Conservation (phyloP, 2,113 vertebrate genomes). For the Ciconia boyciana region DNA sequence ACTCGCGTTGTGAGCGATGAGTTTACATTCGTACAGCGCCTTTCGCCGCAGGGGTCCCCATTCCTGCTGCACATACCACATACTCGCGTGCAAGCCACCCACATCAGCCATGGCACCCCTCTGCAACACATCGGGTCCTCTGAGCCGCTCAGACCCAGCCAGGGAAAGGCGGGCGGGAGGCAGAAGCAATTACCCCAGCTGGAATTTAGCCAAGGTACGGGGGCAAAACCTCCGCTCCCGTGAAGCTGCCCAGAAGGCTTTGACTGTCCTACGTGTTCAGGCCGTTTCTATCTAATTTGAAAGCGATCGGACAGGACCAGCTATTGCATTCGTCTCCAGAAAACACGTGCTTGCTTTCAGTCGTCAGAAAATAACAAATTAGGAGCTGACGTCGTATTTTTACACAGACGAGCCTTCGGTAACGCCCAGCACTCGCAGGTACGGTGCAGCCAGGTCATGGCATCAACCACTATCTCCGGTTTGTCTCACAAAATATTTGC, state of each 20-base stretch:
- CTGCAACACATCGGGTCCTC: background rate
- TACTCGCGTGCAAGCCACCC: background rate
- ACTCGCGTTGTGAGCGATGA: rapidly evolving
- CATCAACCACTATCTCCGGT: background rate
- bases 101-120: background rate
- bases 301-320: background rate
- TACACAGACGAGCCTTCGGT: background rate
- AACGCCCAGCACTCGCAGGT: rapidly evolving
- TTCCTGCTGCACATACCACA: background rate
- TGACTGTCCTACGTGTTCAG: background rate
- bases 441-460: background rate
- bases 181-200: background rate
- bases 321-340: background rate
- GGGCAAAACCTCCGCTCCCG: background rate
- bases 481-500: background rate
- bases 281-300: background rate
- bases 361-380: background rate
- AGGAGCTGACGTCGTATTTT: background rate
- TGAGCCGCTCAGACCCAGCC: rapidly evolving
- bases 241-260: background rate
- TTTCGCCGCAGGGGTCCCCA: background rate
- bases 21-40: background rate
- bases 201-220: background rate
- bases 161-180: background rate
- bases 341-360: background rate